phyloP scores from a whole-genome alignment of 2,797 vertebrate genomes.

The Hemibagrus guttatus region DNA sequence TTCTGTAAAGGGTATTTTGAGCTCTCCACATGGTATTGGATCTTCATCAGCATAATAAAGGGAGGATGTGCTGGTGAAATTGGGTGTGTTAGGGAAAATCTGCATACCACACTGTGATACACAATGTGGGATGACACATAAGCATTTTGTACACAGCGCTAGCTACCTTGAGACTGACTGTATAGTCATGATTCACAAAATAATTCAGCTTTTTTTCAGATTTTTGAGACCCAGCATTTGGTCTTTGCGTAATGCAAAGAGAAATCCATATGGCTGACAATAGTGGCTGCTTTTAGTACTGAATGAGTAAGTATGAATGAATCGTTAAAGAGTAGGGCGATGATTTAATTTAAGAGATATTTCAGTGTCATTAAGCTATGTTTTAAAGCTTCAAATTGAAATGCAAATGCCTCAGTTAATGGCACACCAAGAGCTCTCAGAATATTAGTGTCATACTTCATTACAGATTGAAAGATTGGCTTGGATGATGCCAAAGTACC shows the following conservation, averaged over 20 bases:
- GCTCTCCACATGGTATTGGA: conserved; percentile 18
- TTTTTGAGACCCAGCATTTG: background rate
- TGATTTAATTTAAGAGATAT: conserved; percentile 16
- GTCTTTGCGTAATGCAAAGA: background rate
- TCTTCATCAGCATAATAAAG: conserved; percentile 31
- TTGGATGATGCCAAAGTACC: conserved; percentile 21
- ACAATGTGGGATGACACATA: background rate
- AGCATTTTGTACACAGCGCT: conserved; percentile 1
- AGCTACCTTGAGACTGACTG: background rate
- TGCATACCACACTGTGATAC: background rate
- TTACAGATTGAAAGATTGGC: conserved; percentile 34
- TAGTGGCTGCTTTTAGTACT: conserved; percentile 12
- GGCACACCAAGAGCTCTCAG: conserved; percentile 20
- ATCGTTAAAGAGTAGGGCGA: background rate
- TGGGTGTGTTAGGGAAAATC: background rate
- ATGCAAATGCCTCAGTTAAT: conserved; percentile 39
- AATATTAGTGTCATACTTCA: conserved; percentile 39
- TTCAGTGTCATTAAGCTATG: conserved; percentile 17
- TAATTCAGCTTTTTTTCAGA: background rate
- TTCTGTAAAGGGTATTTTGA: background rate
- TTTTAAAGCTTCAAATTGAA: conserved; percentile 33
- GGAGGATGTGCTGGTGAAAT: conserved; percentile 10
- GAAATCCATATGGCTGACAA: background rate
- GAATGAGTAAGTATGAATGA: conserved; percentile 4
- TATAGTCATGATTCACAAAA: background rate